Percentiles rank a stretch among this genome's conserved stretches.
Evolutionary conservation across 2,113 vertebrate genomes (phyloP).

Genomic region (Microtus richardsoni): DNA sequence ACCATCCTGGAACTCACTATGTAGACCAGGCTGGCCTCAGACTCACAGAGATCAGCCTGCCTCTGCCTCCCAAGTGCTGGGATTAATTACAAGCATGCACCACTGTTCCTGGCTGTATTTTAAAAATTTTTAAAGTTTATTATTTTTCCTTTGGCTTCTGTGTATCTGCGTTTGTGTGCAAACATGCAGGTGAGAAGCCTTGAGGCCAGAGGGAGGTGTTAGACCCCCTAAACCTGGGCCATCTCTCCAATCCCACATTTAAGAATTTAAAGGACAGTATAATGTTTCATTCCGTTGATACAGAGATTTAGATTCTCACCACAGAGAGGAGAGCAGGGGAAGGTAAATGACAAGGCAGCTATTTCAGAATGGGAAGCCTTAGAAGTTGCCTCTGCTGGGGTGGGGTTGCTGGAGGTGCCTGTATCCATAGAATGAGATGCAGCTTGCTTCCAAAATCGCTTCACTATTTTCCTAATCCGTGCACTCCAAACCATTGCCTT

Average conservation of each 20-base stretch:
- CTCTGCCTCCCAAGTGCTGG: background rate
- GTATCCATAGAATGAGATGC: background rate
- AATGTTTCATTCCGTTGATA: background rate
- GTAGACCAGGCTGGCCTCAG: background rate
- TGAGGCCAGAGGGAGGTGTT: background rate
- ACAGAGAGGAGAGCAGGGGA: background rate
- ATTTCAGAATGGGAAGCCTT: background rate
- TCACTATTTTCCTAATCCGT: background rate
- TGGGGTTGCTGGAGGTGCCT: background rate
- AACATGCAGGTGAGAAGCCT: background rate
- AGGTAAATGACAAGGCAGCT: background rate
- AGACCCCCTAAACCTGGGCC: background rate
- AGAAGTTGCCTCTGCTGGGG: background rate
- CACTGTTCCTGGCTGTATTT: background rate
- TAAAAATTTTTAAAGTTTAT: background rate
- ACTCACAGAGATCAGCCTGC: background rate
- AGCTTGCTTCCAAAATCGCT: background rate
- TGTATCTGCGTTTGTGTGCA: background rate
- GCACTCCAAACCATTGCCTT: background rate
- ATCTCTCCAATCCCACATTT: background rate
- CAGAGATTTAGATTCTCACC: slow-evolving; percentile 34
- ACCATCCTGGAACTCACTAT: background rate
- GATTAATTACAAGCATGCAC: background rate
- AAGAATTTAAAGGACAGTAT: slow-evolving; percentile 17
- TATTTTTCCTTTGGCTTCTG: background rate